These are phyloP conservation scores for Ceratotherium simum DNA, from an alignment of 2,113 vertebrate genomes.

Conservation along the genomic window DNA sequence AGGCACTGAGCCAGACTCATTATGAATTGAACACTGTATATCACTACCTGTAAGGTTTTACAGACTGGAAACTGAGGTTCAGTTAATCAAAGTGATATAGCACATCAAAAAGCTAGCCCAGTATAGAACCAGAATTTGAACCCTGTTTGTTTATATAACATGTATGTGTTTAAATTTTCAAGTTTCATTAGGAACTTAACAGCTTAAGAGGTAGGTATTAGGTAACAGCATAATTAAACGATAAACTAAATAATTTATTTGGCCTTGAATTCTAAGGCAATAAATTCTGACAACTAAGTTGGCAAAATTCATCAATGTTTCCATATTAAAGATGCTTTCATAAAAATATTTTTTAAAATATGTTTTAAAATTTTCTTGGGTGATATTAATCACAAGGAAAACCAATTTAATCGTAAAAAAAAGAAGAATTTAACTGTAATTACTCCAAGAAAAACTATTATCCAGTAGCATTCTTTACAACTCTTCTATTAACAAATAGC, in stretches of 20 bases:
- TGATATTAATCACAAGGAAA: neutral
- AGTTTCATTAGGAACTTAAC: neutral
- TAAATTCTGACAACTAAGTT: neutral
- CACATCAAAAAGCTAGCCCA: neutral
- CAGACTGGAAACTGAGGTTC: neutral
- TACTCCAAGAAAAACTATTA: constrained; percentile 3
- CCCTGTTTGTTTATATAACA: neutral
- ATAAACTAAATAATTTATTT: neutral
- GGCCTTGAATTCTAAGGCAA: neutral
- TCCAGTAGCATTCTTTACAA: neutral
- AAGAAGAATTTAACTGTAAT: neutral
- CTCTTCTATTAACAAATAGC: neutral
- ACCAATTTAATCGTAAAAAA: neutral
- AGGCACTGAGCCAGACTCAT: neutral
- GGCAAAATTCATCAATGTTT: neutral
- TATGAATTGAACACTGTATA: neutral
- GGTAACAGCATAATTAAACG: neutral
- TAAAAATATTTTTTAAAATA: neutral
- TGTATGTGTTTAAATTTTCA: neutral
- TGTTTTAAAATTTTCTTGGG: neutral
- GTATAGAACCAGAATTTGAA: neutral
- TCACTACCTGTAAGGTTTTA: neutral
- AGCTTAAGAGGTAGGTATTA: neutral
- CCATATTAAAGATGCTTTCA: neutral
- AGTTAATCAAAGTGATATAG: neutral